Base-by-base conservation (phyloP, 2,888 invertebrate genomes). In the Drosophila formosana region DNA sequence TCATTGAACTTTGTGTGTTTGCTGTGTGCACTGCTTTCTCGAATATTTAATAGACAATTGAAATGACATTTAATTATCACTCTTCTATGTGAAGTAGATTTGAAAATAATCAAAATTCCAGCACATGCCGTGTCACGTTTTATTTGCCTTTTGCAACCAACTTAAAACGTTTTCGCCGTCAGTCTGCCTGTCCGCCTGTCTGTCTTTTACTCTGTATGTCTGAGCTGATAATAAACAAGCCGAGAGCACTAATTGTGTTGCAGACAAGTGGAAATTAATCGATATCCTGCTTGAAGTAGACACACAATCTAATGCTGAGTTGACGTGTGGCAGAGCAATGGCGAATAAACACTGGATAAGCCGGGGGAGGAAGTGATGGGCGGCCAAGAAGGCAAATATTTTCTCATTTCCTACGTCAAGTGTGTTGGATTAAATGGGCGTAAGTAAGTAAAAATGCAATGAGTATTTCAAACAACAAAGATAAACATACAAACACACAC, bases 201-300 rank as follows among this genome's bases (percentile, higher is more conserved):
- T 51, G 13, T 41, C 26, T 34, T 34, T n/a, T 32, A n/a, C 34
- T 53, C 46, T 41, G 41, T 63, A 37, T 50, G 66, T 50, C 57
- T 47, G 61, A 46, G 62, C 66, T 70, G 72, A 68, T 80, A 80
- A 74, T 78, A 88, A 84, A 88, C 80, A 75, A 80, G 73, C 72
- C 68, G 51, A 77, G 74, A 66, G 79, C 72, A 87, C 88, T 87
- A 85, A 85, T 85, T 89, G 82, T 80, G 80, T 75, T 72, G 75
- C 78, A 81, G 82, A 82, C 80, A 75, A 82, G 75, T 82, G 89
- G 88, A 85, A 85, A 85, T 89, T 70, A 85, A 89, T 89, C 85
- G 85, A 85, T 85, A 85, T 85, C 85, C 89, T 81, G 89, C 66
- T 70, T 37, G 57, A 73, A 73, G 73, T 53, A 68, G 69, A 77